A percentile compares a stretch with the other conserved stretches of the same genome.
Conservation (phyloP, 2,113 vertebrate species). For the Mugil cephalus region DNA sequence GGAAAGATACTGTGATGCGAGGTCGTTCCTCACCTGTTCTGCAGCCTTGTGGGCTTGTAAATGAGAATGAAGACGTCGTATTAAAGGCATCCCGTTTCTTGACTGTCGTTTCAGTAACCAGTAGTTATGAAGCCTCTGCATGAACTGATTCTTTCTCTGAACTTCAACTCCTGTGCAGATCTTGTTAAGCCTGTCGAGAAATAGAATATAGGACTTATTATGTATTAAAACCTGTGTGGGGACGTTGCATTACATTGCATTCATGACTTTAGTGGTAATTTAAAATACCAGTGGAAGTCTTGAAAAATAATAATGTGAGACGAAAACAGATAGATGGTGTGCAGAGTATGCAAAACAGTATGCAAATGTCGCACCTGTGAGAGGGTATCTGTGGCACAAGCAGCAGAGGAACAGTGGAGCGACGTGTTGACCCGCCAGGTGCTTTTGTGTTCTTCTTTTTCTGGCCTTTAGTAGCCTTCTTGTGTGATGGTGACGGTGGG, state of each 20-base stretch:
- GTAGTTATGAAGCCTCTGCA: slow-evolving; percentile 97
- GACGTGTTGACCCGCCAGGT: slow-evolving; percentile 73
- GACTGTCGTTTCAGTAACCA: slow-evolving; percentile 98
- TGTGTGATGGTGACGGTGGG: slow-evolving; percentile 71
- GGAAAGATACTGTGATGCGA: neutral
- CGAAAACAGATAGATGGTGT: neutral
- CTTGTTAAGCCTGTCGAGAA: slow-evolving; percentile 91
- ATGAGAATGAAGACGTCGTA: slow-evolving; percentile 94
- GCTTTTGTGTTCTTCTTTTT: slow-evolving; percentile 91
- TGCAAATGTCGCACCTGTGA: slow-evolving; percentile 87
- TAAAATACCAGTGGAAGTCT: neutral
- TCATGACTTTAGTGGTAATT: too few species aligned
- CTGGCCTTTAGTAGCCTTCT: slow-evolving; percentile 85
- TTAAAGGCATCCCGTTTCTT: slow-evolving; percentile 94
- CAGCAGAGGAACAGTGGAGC: slow-evolving; percentile 85
- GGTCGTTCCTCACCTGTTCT: slow-evolving; percentile 83
- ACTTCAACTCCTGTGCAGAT: slow-evolving; percentile 95
- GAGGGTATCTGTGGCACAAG: slow-evolving; percentile 94
- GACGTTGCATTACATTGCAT: too few species aligned
- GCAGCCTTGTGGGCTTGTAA: slow-evolving; percentile 90
- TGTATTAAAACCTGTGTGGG: neutral
- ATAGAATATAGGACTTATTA: neutral
- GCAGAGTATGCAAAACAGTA: slow-evolving; percentile 18
- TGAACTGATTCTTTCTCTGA: slow-evolving; percentile 98
- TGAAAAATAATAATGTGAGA: neutral